Conservation (phyloP, 2,113 vertebrate species). For the Crotalus viridis region DNA sequence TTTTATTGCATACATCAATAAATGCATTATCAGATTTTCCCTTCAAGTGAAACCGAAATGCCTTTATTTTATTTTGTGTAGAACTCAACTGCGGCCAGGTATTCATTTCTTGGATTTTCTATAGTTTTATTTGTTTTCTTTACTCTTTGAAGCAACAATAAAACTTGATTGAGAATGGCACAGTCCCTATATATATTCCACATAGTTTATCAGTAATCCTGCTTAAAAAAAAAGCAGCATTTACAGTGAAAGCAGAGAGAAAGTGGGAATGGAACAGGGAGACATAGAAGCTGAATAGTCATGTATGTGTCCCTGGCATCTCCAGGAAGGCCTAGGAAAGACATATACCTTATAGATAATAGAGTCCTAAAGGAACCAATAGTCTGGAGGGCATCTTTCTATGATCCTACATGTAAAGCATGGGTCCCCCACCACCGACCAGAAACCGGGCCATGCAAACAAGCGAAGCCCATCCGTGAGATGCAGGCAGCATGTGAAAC, state of each 20-base stretch:
- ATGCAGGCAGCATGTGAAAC: too few relatives aligned
- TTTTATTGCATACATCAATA: slow-evolving; percentile 33
- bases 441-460: too few relatives aligned
- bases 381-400: not conserved
- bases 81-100: not conserved
- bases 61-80: slow-evolving; percentile 5
- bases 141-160: not conserved
- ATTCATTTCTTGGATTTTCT: not conserved
- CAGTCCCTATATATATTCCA: not conserved
- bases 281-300: not conserved
- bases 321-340: not conserved
- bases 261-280: not conserved
- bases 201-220: not conserved
- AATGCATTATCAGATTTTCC: not conserved
- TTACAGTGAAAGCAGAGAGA: not conserved
- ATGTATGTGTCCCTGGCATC: not conserved
- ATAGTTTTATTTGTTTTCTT: not conserved
- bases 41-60: not conserved
- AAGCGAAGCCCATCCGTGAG: too few relatives aligned
- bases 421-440: too few relatives aligned
- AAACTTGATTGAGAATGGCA: not conserved
- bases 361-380: not conserved
- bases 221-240: not conserved
- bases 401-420: not conserved
- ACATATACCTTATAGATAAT: not conserved